Evolutionary conservation across 2,888 invertebrate genomes (phyloP).

Genomic region (Mantis religiosa): DNA sequence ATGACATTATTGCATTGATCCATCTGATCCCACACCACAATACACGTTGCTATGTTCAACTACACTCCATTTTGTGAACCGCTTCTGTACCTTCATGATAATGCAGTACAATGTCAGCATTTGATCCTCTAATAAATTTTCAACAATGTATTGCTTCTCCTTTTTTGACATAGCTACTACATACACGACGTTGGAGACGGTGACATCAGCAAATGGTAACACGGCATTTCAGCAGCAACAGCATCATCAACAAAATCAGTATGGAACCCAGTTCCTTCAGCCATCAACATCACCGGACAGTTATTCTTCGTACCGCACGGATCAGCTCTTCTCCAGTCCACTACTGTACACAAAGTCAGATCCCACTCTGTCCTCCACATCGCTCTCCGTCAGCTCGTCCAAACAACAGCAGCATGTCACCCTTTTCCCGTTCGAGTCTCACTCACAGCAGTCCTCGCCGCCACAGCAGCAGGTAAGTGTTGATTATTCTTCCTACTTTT

Average conservation of each 20-base stretch:
- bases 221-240: not conserved
- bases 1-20: too few species aligned
- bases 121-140: slow-evolving; percentile 24
- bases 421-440: not conserved
- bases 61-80: too few species aligned
- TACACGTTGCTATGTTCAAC: too few species aligned
- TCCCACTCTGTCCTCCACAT: slow-evolving; percentile 63
- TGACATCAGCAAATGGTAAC: slow-evolving; percentile 35
- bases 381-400: slow-evolving; percentile 47
- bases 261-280: not conserved
- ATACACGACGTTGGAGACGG: slow-evolving; percentile 62
- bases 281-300: slow-evolving; percentile 40
- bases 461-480: not conserved
- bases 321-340: slow-evolving; percentile 43
- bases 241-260: not conserved
- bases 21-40: too few species aligned
- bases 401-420: slow-evolving; percentile 44
- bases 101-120: too few species aligned
- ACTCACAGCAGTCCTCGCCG: not conserved
- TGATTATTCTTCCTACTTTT: too few species aligned
- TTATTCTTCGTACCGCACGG: slow-evolving; percentile 42
- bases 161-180: slow-evolving; percentile 40
- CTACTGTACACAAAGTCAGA: slow-evolving; percentile 58
- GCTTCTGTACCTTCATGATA: too few species aligned
- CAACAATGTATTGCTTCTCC: slow-evolving; percentile 30